phyloP scores from a whole-genome alignment of 30 jellyfish, hydroid and myxozoan genomes.

The Pseudorhiza aurosa region DNA sequence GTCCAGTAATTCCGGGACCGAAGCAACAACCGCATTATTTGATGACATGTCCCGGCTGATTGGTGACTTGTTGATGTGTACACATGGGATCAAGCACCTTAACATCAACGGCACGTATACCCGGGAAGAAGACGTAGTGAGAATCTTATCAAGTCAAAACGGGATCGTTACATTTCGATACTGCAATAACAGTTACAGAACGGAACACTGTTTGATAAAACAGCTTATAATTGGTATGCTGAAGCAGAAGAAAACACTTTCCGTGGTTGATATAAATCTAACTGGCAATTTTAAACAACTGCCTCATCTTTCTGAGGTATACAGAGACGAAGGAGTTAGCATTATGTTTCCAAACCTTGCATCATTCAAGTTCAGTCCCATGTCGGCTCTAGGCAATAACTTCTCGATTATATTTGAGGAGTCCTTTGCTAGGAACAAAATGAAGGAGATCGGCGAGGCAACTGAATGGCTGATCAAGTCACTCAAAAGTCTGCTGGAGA shows the following conservation, averaged over 20 bases:
- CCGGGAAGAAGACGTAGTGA: background rate
- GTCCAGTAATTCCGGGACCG: background rate
- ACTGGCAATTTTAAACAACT: background rate
- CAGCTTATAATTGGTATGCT: background rate
- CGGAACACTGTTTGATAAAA: background rate
- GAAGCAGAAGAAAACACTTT: background rate
- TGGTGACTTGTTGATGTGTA: background rate
- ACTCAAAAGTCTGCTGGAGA: background rate
- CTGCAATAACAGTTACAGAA: background rate
- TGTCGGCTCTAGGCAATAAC: background rate
- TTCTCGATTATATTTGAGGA: background rate
- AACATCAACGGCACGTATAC: background rate
- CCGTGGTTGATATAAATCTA: background rate
- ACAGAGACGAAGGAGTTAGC: background rate
- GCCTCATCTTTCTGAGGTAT: background rate
- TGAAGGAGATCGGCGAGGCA: background rate
- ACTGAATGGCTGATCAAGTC: background rate
- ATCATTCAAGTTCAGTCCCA: background rate
- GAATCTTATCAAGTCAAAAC: background rate
- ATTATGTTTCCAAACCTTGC: background rate
- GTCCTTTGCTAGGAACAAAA: background rate
- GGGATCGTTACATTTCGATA: background rate
- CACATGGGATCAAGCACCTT: background rate
- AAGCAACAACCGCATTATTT: background rate
- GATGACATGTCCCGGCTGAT: background rate